phyloP scores from a whole-genome alignment of 2,888 invertebrate species.

The Calameuta idolon region DNA sequence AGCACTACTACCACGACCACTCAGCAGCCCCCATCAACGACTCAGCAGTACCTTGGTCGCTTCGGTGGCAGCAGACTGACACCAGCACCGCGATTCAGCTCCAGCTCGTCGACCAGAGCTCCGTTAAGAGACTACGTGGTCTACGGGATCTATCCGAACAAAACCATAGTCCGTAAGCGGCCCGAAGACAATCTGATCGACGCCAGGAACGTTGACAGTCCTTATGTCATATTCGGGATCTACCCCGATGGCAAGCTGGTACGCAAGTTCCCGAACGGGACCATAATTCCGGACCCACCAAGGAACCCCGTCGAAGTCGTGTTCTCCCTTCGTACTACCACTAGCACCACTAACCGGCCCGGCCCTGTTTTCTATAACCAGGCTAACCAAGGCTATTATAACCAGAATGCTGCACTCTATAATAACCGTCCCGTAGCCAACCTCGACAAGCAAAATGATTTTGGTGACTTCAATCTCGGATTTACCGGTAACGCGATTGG shows the following conservation, averaged over 20 bases:
- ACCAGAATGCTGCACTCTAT: conserved; percentile 51
- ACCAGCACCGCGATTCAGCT: conserved; percentile 54
- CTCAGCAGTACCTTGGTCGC: conserved; percentile 49
- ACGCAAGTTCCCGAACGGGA: conserved; percentile 84
- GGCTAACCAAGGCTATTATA: conserved; percentile 53
- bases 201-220: conserved; percentile 76
- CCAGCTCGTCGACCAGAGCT: conserved; percentile 42
- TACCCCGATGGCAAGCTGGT: conserved; percentile 84
- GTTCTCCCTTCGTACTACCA: conserved; percentile 62
- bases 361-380: conserved; percentile 47
- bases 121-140: conserved; percentile 79
- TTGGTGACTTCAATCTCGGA: conserved; percentile 58
- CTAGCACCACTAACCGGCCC: conserved; percentile 60
- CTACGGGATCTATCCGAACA: conserved; percentile 82
- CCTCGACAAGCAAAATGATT: conserved; percentile 48
- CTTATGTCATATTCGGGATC: conserved; percentile 81
- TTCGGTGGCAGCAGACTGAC: conserved; percentile 54
- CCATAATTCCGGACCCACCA: conserved; percentile 76
- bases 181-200: conserved; percentile 77
- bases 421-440: conserved; percentile 54
- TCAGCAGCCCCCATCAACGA: conserved; percentile 34
- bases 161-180: conserved; percentile 82
- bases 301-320: conserved; percentile 64
- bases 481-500: conserved; percentile 59
- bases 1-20: conserved; percentile 37